phyloP scores from a whole-genome alignment of 2,888 invertebrate species.

The Tipula confusa region DNA sequence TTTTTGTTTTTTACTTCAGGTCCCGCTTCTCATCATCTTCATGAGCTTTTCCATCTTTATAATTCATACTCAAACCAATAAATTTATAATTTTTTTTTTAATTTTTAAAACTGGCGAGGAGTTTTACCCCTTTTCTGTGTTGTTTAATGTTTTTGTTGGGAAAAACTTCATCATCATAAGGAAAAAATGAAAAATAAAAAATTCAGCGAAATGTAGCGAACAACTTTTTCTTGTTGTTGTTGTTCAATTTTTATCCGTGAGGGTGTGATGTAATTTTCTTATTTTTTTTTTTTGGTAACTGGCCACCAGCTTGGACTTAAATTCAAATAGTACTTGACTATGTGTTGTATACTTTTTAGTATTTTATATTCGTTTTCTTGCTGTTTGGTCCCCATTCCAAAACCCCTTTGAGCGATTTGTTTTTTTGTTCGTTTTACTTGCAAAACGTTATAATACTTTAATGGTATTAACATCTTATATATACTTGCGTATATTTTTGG shows the following conservation, averaged over 20 bases:
- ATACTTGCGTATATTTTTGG: background rate
- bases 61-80: conserved; percentile 25
- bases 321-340: background rate
- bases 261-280: background rate
- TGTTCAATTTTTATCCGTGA: background rate
- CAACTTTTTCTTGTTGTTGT: background rate
- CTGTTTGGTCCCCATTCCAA: background rate
- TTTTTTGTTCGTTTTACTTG: background rate
- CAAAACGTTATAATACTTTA: background rate
- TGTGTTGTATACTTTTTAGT: background rate
- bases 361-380: background rate
- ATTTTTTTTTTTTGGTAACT: background rate
- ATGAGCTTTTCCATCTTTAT: background rate
- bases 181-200: background rate
- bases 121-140: background rate
- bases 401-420: background rate
- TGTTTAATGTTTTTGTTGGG: background rate
- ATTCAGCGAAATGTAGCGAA: background rate
- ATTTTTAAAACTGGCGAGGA: background rate
- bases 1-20: background rate
- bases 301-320: conserved; percentile 20
- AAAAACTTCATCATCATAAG: conserved; percentile 25
- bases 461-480: conserved; percentile 7
- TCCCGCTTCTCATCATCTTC: background rate
- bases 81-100: background rate